Conservation (phyloP, 2,797 vertebrate species). For the Schizothorax lantsangensis region DNA sequence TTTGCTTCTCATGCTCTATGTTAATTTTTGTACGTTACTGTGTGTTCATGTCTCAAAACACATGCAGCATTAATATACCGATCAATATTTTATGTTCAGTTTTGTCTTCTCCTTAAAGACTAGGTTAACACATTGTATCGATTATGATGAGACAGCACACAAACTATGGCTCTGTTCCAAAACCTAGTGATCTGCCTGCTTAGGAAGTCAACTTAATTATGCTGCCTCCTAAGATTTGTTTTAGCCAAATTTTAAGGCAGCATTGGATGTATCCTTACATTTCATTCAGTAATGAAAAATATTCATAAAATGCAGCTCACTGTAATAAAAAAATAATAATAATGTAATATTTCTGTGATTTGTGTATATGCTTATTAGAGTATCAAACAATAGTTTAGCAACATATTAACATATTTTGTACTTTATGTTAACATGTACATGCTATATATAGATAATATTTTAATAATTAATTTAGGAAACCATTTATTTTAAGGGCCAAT, state of each 20-base stretch:
- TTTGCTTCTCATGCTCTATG: background rate
- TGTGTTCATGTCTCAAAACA: background rate
- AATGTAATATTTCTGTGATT: background rate
- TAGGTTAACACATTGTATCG: background rate
- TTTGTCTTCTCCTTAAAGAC: background rate
- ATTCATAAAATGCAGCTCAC: background rate
- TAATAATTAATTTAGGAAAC: too few species aligned
- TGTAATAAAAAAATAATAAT: background rate
- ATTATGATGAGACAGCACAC: background rate
- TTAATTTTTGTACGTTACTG: background rate
- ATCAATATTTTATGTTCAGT: background rate
- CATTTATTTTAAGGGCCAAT: too few species aligned
- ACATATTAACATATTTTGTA: too few species aligned
- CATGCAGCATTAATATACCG: slow-evolving; percentile 1
- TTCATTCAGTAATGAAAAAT: background rate
- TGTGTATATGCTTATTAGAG: background rate
- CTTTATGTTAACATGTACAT: too few species aligned
- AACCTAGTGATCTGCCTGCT: background rate
- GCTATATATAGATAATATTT: too few species aligned
- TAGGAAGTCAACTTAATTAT: background rate
- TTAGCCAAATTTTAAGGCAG: too few species aligned
- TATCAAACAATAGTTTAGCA: background rate
- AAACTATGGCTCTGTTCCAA: slow-evolving; percentile 1
- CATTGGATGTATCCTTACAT: background rate
- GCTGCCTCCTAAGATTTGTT: background rate